A percentile compares a stretch with the other conserved stretches of the same genome.
These are phyloP conservation scores for Thymallus thymallus DNA, from an alignment of 2,113 vertebrate genomes.

Conservation along the genomic window DNA sequence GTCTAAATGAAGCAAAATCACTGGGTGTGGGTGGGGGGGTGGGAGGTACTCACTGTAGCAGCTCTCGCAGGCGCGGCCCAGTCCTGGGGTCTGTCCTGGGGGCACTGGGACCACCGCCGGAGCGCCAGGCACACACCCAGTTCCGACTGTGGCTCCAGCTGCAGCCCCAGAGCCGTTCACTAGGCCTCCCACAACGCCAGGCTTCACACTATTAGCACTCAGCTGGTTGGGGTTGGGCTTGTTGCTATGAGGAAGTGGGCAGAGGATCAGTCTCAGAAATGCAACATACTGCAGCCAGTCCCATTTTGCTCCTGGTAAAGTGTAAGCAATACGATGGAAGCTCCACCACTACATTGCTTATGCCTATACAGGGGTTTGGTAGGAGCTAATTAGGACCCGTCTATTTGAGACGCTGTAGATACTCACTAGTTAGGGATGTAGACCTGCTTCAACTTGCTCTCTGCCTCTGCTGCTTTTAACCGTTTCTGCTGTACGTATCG, in stretches of 20 bases:
- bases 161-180: constrained; percentile 77
- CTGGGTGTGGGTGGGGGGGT: too few species aligned
- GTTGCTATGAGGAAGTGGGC: constrained; percentile 77
- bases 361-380: too few species aligned
- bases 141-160: background rate
- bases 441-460: constrained; percentile 81
- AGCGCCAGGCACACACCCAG: background rate
- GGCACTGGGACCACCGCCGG: background rate
- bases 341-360: too few species aligned
- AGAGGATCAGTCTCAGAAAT: background rate
- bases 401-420: too few species aligned
- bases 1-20: too few species aligned
- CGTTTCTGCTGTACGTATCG: constrained; percentile 95
- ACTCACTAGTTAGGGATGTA: constrained; percentile 82
- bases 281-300: too few species aligned
- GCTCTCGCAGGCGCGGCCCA: constrained; percentile 95
- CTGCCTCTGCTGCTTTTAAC: constrained; percentile 80
- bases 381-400: too few species aligned
- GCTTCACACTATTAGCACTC: constrained; percentile 85
- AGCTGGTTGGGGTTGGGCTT: constrained; percentile 99
- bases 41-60: constrained; percentile 84
- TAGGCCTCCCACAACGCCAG: constrained; percentile 68
- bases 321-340: too few species aligned
- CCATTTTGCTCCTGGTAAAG: background rate
- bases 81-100: constrained; percentile 45